Evolutionary conservation across 2,113 vertebrate genomes (phyloP).

Genomic region (Phalacrocorax aristotelis): DNA sequence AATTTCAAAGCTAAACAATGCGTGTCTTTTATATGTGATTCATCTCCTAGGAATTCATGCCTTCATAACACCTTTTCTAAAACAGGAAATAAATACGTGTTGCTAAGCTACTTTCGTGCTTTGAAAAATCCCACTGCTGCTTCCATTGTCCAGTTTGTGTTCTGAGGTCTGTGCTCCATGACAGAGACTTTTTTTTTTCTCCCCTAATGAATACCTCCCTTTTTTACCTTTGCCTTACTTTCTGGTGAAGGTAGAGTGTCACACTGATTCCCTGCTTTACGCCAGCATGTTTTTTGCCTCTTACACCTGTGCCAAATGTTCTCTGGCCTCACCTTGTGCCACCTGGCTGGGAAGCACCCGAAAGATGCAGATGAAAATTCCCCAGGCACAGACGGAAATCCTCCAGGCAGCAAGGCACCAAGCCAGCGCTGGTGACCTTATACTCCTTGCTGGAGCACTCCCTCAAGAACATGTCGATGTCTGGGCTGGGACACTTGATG

Average conservation of each 20-base stretch:
- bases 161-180: conserved; percentile 1
- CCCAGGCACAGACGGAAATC: background rate
- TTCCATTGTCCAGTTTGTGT: conserved; percentile 39
- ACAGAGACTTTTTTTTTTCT: background rate
- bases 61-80: conserved; percentile 55
- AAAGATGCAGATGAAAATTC: background rate
- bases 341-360: background rate
- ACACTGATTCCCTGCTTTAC: background rate
- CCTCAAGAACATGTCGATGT: background rate
- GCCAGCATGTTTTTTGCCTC: background rate
- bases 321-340: background rate
- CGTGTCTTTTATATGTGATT: conserved; percentile 10
- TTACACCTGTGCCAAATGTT: background rate
- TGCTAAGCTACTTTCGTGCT: conserved; percentile 54
- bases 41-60: conserved; percentile 37
- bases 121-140: background rate
- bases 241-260: background rate
- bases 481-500: background rate
- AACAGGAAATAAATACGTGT: conserved; percentile 56
- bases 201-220: background rate
- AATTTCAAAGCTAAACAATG: conserved; percentile 19
- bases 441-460: background rate
- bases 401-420: background rate
- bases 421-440: background rate
- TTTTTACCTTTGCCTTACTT: conserved; percentile 33